Percentiles rank a stretch among this genome's conserved stretches.
phyloP scores from a whole-genome alignment of 2,888 invertebrate species.

The Caenorhabditis wallacei region DNA sequence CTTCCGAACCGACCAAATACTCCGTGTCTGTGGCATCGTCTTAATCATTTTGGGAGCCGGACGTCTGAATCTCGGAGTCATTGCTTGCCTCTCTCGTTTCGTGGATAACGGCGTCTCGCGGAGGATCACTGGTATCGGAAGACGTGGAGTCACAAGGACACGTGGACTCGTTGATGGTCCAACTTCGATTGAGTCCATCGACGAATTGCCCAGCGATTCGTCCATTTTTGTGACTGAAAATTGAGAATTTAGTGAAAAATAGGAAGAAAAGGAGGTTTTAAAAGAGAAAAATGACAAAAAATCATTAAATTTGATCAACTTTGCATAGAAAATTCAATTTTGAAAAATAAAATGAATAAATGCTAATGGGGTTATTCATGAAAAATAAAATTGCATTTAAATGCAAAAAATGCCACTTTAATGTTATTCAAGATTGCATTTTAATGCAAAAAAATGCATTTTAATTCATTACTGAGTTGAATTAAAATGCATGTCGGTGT shows the following conservation, averaged over 20 bases:
- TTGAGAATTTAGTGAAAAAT: neutral
- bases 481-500: too few species aligned
- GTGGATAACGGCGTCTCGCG: slow-evolving; percentile 71
- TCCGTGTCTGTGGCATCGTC: slow-evolving; percentile 64
- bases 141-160: slow-evolving; percentile 44
- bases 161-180: slow-evolving; percentile 29
- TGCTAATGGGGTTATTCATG: too few species aligned
- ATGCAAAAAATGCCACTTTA: too few species aligned
- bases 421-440: too few species aligned
- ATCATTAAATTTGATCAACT: neutral
- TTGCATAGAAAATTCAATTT: neutral
- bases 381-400: too few species aligned
- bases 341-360: too few species aligned
- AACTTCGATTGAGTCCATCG: slow-evolving; percentile 35
- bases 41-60: slow-evolving; percentile 65
- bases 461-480: too few species aligned
- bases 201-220: slow-evolving; percentile 38
- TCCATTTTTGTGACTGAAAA: slow-evolving; percentile 20
- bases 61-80: slow-evolving; percentile 51
- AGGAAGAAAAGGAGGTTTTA: neutral
- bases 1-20: slow-evolving; percentile 33
- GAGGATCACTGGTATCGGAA: slow-evolving; percentile 19
- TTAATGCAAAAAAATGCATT: too few species aligned
- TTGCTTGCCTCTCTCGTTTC: slow-evolving; percentile 64
- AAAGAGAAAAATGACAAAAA: slow-evolving; percentile 2